phyloP scores from a whole-genome alignment of 2,797 vertebrate species.

The Coracias cyanogaster region DNA sequence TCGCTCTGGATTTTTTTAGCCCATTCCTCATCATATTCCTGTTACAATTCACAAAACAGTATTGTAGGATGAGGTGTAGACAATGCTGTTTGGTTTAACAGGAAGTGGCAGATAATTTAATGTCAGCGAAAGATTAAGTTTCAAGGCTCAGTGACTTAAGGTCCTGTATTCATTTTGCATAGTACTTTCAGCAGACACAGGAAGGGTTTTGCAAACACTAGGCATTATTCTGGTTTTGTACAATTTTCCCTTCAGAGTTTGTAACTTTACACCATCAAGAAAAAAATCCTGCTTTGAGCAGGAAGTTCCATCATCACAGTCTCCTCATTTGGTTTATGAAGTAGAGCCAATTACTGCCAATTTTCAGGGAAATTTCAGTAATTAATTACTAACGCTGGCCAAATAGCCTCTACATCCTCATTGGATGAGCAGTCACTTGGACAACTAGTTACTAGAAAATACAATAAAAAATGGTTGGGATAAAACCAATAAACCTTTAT shows the following conservation, averaged over 20 bases:
- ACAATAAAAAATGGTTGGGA: neutral
- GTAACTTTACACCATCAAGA: neutral
- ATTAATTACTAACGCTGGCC: neutral
- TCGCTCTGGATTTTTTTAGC: constrained; percentile 91
- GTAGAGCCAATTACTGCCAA: neutral
- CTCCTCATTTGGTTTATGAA: neutral
- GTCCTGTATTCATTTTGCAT: neutral
- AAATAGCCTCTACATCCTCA: neutral
- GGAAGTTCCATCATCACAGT: neutral
- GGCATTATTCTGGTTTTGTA: neutral
- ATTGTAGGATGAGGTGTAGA: neutral
- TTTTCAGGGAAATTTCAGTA: neutral
- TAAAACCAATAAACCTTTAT: neutral
- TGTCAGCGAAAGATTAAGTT: neutral
- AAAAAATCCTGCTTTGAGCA: neutral
- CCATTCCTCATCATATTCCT: constrained; percentile 94
- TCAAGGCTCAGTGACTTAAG: neutral
- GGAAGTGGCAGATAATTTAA: neutral
- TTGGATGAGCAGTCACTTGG: neutral
- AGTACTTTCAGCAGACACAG: neutral
- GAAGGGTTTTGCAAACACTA: neutral
- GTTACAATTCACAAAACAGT: neutral
- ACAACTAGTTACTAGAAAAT: neutral
- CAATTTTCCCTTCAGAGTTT: neutral
- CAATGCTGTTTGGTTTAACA: neutral